Evolutionary conservation across 2,797 vertebrate species (phyloP).

Genomic region (Silurus aristotelis): DNA sequence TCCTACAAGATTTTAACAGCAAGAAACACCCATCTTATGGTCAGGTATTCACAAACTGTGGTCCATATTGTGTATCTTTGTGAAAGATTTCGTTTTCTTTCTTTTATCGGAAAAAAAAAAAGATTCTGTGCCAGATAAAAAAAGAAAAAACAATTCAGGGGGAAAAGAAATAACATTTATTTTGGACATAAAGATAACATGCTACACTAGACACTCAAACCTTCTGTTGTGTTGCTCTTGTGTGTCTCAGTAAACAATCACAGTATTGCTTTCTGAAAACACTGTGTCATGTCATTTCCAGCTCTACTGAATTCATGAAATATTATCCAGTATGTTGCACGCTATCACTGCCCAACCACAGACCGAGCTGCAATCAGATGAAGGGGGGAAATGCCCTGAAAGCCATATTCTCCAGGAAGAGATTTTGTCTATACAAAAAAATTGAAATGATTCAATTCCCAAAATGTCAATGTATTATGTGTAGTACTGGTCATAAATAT

Average conservation of each 20-base stretch:
- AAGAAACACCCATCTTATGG: no score
- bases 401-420: not conserved
- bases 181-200: not conserved
- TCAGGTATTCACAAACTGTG: no score
- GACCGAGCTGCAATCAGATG: not conserved
- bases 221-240: not conserved
- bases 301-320: not conserved
- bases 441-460: not conserved
- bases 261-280: not conserved
- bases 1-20: no score
- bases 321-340: not conserved
- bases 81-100: not conserved
- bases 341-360: not conserved
- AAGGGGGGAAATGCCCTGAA: not conserved
- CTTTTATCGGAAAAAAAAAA: not conserved
- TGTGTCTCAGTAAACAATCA: not conserved
- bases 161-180: not conserved
- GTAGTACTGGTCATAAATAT: not conserved
- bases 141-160: no score
- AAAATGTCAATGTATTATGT: not conserved
- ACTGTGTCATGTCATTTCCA: not conserved
- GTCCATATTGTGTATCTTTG: no score
- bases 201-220: not conserved
- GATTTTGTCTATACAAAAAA: not conserved
- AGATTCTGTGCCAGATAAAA: not conserved